Conservation (phyloP, 2,113 vertebrate species). For the Plotosus lineatus region DNA sequence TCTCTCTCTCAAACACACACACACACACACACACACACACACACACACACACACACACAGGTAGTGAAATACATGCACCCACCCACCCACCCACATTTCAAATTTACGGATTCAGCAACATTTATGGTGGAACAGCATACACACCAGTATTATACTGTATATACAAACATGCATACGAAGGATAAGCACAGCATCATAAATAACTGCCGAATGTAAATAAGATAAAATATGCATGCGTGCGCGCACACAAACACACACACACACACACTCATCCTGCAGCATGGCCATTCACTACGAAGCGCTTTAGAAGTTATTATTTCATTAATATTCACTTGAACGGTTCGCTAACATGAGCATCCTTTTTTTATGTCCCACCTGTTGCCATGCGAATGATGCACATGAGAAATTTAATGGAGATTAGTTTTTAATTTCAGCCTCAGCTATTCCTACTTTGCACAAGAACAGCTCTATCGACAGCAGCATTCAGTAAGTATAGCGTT, state of each 20-base stretch:
- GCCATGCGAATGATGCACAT: not conserved
- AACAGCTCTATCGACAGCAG: not conserved
- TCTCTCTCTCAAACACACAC: not conserved
- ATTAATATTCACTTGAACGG: conserved; percentile 54
- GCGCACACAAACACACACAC: conserved; percentile 23
- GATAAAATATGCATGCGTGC: not conserved
- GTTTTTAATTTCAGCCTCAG: not conserved
- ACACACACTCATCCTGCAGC: conserved; percentile 31
- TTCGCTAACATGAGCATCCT: conserved; percentile 38
- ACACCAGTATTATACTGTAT: conserved; percentile 5
- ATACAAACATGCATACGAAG: conserved; percentile 4
- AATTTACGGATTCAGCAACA: conserved; percentile 63
- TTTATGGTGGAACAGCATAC: conserved; percentile 22
- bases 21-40: conserved; percentile 27
- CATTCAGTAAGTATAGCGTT: not conserved
- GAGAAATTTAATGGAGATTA: conserved; percentile 6
- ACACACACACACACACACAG: conserved; percentile 26
- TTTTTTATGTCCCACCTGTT: conserved; percentile 10
- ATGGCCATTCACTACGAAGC: conserved; percentile 12
- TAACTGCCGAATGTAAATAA: not conserved
- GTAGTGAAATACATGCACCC: conserved; percentile 30
- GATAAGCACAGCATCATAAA: not conserved
- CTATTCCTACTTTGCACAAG: not conserved
- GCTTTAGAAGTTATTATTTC: not conserved
- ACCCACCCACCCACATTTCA: conserved; percentile 40